Evolutionary conservation across 2,888 invertebrate genomes (phyloP), one percentile per base, ranked within the genome.

Genomic region (Gymnoscelis rufifasciata): DNA sequence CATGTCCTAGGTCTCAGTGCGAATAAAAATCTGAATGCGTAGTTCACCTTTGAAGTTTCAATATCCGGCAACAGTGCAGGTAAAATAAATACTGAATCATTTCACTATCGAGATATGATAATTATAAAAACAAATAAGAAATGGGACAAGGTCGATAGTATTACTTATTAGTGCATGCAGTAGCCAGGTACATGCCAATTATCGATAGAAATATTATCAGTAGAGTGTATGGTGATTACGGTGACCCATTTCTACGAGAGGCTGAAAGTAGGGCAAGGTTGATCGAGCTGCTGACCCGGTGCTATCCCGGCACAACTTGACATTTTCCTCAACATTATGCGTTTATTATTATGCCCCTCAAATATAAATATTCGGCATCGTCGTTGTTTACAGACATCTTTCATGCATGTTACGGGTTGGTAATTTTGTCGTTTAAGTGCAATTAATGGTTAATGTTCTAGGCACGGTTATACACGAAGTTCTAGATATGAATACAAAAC

Each of bases 211-310:
- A 57, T 64, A 51, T 45, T 52, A 68, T 68, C 65, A 57, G 50
- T 40, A 54, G 54, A 59, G 57, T 57, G 57, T 59, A 64, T 53
- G 45, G 63, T 65, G 59, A 61, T 63, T 62, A 53, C 19, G 19
- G 19, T 61, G 74, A 66, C 74, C 74, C 49, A 59, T 68, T 68
- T 72, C 59, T 64, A 64, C 53, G 54, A 54, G 54, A 54, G 54
- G 49, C 52, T 49, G 56, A 63, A 78, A 68, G 74, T 74, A 56
- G 79, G 77, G 62, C 82, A 83, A 78, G 83, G 83, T 55, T 69
- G 63, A 59, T 65, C 59, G 64, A 65, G 52, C 63, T 54, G 51
- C 49, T 66, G 70, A 70, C 70, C 71, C 60, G 60, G 65, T 64
- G 60, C 62, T 63, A 64, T 56, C 56, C 39, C 28, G 40, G 49